phyloP scores from a whole-genome alignment of 2,113 vertebrate species.

The Platysternon megacephalum region DNA sequence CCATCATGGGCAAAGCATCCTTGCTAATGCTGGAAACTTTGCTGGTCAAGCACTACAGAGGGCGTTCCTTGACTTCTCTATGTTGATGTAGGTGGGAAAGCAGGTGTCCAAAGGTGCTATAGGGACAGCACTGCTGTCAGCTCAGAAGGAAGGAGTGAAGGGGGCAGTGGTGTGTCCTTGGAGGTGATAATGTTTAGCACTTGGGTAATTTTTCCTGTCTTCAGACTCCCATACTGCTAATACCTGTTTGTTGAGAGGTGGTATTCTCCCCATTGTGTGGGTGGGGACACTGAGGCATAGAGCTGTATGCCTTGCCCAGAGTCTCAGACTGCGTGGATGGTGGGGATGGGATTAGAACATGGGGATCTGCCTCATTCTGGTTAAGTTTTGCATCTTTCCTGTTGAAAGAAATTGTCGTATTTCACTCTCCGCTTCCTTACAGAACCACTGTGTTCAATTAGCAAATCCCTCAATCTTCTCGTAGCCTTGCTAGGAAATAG shows the following conservation, averaged over 20 bases:
- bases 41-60: neutral
- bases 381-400: neutral
- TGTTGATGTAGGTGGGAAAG: neutral
- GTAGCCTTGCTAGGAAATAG: no score
- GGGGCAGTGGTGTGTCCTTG: neutral
- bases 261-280: neutral
- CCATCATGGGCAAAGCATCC: slow-evolving; percentile 7
- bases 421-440: neutral
- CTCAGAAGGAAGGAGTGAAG: neutral
- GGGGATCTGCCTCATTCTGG: neutral
- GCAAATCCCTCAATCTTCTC: no score
- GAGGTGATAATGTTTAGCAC: neutral
- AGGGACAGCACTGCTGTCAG: neutral
- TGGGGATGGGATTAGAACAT: neutral
- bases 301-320: no score
- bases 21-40: neutral
- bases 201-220: neutral
- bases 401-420: neutral
- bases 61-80: neutral
- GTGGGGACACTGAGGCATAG: neutral
- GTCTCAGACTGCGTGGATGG: neutral
- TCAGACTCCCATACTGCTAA: neutral
- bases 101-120: neutral
- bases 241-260: neutral
- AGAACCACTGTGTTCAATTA: neutral